Evolutionary conservation across 2,797 vertebrate species (phyloP).

Genomic region (Podarcis lilfordi): DNA sequence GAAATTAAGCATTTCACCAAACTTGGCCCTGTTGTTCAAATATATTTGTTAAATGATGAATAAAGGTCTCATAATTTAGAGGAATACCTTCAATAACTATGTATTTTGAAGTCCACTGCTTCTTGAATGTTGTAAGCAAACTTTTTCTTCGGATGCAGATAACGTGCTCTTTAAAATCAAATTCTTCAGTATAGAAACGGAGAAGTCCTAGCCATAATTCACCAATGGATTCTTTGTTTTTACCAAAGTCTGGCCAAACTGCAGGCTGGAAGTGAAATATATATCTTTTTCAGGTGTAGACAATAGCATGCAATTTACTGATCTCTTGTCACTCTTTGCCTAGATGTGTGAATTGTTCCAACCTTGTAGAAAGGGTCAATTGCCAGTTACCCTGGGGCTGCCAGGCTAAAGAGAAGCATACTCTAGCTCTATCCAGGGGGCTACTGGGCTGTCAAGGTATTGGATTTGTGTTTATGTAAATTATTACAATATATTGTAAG

Average conservation of each 20-base stretch:
- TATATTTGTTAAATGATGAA: neutral
- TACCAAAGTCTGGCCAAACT: slow-evolving; percentile 86
- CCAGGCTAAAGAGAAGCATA: too few relatives aligned
- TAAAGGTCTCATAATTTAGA: neutral
- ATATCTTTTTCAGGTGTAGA: too few relatives aligned
- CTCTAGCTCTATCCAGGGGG: too few relatives aligned
- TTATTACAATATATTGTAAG: too few relatives aligned
- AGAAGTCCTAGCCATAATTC: slow-evolving; percentile 94
- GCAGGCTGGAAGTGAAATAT: slow-evolving; percentile 77
- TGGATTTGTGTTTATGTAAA: too few relatives aligned
- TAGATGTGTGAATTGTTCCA: neutral
- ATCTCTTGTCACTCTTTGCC: neutral
- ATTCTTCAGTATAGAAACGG: slow-evolving; percentile 94
- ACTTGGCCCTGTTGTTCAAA: neutral
- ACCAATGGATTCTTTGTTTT: slow-evolving; percentile 90
- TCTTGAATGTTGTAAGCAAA: slow-evolving; percentile 95
- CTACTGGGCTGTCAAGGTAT: too few relatives aligned
- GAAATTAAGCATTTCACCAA: neutral
- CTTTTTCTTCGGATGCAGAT: slow-evolving; percentile 89
- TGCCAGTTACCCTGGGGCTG: too few relatives aligned
- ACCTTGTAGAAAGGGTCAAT: neutral
- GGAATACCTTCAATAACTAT: slow-evolving; percentile 93
- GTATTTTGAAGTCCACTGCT: slow-evolving; percentile 97
- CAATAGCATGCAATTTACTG: neutral
- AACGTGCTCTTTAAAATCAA: slow-evolving; percentile 95